These are phyloP conservation scores for Gnathonemus longibarbis DNA, from an alignment of 2,113 vertebrate species.

Conservation along the genomic window DNA sequence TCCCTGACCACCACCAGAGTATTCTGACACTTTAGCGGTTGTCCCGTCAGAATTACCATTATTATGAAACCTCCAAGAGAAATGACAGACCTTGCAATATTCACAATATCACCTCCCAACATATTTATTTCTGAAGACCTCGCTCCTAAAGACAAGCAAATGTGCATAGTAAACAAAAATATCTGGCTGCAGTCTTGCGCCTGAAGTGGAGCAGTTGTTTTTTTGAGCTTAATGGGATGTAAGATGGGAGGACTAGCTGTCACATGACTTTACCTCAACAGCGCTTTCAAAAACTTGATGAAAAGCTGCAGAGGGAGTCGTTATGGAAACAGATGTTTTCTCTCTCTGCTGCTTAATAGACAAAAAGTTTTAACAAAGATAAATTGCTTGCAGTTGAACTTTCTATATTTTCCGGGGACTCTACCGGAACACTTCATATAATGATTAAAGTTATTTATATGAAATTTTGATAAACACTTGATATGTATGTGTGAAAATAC, in stretches of 20 bases:
- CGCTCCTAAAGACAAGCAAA: constrained; percentile 28
- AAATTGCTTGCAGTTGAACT: constrained; percentile 42
- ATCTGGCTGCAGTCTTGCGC: constrained; percentile 47
- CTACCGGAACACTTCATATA: constrained; percentile 7
- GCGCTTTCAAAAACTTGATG: constrained; percentile 45
- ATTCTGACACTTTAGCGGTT: not conserved
- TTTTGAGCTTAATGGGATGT: constrained; percentile 51
- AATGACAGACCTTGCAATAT: not conserved
- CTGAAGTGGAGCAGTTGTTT: constrained; percentile 43
- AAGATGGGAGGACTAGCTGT: constrained; percentile 44
- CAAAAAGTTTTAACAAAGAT: constrained; percentile 34
- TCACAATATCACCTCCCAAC: not conserved
- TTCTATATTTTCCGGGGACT: constrained; percentile 24
- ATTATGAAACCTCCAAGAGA: not conserved
- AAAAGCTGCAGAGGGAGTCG: constrained; percentile 44
- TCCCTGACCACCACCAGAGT: not conserved
- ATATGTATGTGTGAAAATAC: not conserved
- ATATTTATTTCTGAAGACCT: not conserved
- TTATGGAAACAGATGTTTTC: constrained; percentile 41
- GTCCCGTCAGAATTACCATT: not conserved
- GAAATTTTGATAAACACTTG: not conserved
- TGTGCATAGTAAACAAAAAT: constrained; percentile 36
- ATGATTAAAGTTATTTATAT: constrained; percentile 18
- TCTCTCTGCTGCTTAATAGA: constrained; percentile 10
- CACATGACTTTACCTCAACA: constrained; percentile 48